phyloP scores from a whole-genome alignment of 2,888 invertebrate genomes.

The Adela reaumurella region DNA sequence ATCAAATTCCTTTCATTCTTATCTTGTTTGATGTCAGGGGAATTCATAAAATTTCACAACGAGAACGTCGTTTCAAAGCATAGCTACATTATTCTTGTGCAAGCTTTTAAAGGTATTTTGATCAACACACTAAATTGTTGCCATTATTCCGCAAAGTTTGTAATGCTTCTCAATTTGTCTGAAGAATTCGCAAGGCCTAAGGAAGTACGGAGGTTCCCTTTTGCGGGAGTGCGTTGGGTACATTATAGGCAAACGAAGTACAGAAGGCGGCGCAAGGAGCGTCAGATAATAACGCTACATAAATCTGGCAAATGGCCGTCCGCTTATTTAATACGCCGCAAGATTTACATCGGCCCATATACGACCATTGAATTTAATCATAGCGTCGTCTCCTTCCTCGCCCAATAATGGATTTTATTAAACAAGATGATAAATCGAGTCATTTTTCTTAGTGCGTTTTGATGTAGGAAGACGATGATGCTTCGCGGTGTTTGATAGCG shows the following conservation, averaged over 20 bases:
- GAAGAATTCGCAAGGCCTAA: no score
- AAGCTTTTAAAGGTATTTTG: no score
- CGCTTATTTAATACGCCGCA: slow-evolving; percentile 49
- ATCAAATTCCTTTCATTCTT: no score
- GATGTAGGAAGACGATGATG: slow-evolving; percentile 3
- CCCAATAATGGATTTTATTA: slow-evolving; percentile 30
- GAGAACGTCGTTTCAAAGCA: no score
- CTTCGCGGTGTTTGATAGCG: not conserved
- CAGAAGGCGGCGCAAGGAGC: not conserved
- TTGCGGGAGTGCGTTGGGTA: no score
- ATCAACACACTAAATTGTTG: no score
- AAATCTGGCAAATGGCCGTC: slow-evolving; percentile 35
- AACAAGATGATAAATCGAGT: slow-evolving; percentile 21
- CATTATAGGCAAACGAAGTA: not conserved
- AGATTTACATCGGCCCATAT: slow-evolving; percentile 37
- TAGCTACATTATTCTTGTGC: no score
- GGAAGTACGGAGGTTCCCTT: no score
- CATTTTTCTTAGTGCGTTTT: slow-evolving; percentile 14
- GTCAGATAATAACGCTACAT: slow-evolving; percentile 20
- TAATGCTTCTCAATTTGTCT: no score
- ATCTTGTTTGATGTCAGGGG: no score
- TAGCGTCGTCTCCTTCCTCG: not conserved
- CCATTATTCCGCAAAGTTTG: no score
- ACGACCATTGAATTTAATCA: slow-evolving; percentile 45
- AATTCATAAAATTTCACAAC: no score